Conservation (phyloP, 2,797 vertebrate species). For the Trichosurus vulpecula region DNA sequence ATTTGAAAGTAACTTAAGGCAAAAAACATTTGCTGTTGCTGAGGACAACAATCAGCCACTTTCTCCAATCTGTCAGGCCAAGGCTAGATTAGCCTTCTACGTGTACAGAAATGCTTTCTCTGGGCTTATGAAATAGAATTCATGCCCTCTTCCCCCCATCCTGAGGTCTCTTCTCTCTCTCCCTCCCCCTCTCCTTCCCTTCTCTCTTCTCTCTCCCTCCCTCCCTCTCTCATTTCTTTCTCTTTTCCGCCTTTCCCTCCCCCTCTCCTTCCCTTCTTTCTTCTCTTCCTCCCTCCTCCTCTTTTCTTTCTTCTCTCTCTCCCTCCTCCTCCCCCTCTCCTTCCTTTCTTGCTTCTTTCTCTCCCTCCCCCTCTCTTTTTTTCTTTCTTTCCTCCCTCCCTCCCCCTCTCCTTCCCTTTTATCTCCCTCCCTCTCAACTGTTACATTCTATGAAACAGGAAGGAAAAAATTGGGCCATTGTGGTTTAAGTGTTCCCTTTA, state of each 20-base stretch:
- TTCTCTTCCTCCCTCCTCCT: neutral
- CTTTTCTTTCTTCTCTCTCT: neutral
- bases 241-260: neutral
- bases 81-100: neutral
- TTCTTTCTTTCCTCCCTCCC: neutral
- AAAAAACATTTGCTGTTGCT: neutral
- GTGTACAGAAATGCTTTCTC: neutral
- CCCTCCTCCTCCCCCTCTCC: too few species aligned
- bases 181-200: neutral
- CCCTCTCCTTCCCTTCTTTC: too few species aligned
- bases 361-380: neutral
- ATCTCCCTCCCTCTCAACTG: neutral
- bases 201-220: neutral
- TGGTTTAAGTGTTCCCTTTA: constrained; percentile 10
- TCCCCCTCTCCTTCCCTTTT: neutral
- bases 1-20: constrained; percentile 51
- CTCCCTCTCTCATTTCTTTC: rapidly evolving
- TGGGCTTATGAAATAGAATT: neutral
- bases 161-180: neutral
- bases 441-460: constrained; percentile 17
- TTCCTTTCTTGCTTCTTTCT: neutral
- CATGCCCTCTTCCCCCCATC: neutral
- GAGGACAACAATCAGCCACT: neutral
- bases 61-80: neutral
- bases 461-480: constrained; percentile 25